phyloP scores from a whole-genome alignment of 2,113 vertebrate genomes.

The Sula dactylatra region DNA sequence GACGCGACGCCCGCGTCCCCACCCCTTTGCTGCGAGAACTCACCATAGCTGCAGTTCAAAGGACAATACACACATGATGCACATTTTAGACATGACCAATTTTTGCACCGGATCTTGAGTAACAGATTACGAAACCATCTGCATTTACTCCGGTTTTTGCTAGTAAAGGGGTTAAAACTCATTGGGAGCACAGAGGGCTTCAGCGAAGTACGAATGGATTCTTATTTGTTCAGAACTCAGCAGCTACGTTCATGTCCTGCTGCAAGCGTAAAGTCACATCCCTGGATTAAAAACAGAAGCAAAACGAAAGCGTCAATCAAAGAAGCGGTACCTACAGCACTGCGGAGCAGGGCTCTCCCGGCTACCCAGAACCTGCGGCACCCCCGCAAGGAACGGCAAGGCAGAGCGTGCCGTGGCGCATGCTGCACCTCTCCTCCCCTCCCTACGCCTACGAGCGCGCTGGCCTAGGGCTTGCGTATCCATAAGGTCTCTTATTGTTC shows the following conservation, averaged over 20 bases:
- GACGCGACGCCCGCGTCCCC: background rate
- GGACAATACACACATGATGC: background rate
- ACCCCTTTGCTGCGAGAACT: background rate
- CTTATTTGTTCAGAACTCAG: conserved; percentile 7
- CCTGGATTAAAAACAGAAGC: background rate
- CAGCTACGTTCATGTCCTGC: background rate
- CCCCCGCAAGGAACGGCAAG: background rate
- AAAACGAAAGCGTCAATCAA: background rate
- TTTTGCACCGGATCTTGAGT: background rate
- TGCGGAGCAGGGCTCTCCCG: background rate
- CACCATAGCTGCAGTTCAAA: fast-evolving
- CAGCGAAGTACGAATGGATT: background rate
- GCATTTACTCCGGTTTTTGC: fast-evolving
- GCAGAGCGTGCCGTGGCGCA: background rate
- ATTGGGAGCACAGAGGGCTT: background rate
- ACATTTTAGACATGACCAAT: fast-evolving
- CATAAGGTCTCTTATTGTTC: background rate
- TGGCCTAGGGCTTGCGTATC: background rate
- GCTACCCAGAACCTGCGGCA: background rate
- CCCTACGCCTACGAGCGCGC: conserved; percentile 8
- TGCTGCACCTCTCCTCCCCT: background rate
- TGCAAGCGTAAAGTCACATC: background rate
- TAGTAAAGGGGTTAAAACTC: background rate
- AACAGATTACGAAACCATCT: fast-evolving
- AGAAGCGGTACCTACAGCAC: background rate